Evolutionary conservation across 2,888 invertebrate species (phyloP).

Genomic region (Bugulina stolonifera): DNA sequence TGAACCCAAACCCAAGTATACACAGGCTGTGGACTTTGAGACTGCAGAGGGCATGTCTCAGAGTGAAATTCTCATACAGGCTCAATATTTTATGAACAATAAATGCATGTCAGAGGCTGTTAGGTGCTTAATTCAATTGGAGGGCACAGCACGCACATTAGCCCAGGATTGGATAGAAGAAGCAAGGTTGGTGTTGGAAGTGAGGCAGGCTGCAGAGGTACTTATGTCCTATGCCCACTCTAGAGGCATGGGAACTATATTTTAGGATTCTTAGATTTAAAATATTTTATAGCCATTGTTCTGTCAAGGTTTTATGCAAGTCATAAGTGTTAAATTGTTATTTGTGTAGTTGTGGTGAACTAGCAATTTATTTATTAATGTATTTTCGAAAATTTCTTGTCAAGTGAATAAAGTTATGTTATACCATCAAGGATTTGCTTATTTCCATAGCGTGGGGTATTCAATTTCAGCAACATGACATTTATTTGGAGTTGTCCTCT

Average conservation of each 20-base stretch:
- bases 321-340: neutral
- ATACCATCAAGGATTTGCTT: no score
- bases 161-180: slow-evolving; percentile 83
- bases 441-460: no score
- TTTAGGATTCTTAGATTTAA: slow-evolving; percentile 30
- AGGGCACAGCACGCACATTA: slow-evolving; percentile 79
- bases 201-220: slow-evolving; percentile 81
- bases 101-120: slow-evolving; percentile 81
- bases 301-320: neutral
- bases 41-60: slow-evolving; percentile 62
- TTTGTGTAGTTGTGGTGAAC: neutral
- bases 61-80: slow-evolving; percentile 81
- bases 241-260: slow-evolving; percentile 45
- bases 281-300: neutral
- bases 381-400: neutral
- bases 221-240: slow-evolving; percentile 64
- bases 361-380: neutral
- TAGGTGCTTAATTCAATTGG: slow-evolving; percentile 73
- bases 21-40: slow-evolving; percentile 54
- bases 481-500: no score
- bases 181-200: slow-evolving; percentile 74
- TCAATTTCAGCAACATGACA: no score
- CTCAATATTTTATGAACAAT: slow-evolving; percentile 73
- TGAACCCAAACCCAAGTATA: slow-evolving; percentile 43
- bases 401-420: no score